Conservation (phyloP, 2,113 vertebrate genomes). For the Corythaeola cristata region DNA sequence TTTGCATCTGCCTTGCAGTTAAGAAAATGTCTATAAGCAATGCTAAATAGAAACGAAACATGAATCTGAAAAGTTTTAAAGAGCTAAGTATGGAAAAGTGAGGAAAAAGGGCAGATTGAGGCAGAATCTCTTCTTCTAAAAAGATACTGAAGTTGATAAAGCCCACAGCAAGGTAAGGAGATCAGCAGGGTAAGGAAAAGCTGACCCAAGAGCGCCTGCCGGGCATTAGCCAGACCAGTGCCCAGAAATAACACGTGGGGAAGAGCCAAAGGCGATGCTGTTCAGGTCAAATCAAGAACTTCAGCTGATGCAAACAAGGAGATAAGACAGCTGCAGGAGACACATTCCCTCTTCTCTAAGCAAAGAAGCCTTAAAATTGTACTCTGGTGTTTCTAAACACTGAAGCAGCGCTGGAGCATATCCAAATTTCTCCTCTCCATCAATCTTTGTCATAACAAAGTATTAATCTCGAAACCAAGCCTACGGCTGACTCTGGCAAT, state of each 20-base stretch:
- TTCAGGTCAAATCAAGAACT: neutral
- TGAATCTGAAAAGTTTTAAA: neutral
- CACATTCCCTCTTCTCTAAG: neutral
- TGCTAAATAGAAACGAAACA: neutral
- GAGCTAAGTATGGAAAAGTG: neutral
- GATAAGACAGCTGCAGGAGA: neutral
- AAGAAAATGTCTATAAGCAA: neutral
- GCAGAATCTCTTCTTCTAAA: neutral
- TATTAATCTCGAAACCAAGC: neutral
- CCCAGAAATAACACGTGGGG: neutral
- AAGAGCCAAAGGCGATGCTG: neutral
- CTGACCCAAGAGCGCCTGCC: accelerated
- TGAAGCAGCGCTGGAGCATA: accelerated
- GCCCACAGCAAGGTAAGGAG: neutral
- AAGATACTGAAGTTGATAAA: neutral
- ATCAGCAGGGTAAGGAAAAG: neutral
- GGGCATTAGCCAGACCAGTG: accelerated
- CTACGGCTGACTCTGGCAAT: neutral
- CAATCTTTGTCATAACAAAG: neutral
- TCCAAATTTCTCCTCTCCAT: neutral
- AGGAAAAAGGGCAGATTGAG: neutral
- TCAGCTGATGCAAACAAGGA: neutral
- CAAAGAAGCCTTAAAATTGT: neutral
- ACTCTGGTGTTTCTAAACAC: neutral
- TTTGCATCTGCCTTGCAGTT: neutral